Conservation (phyloP, 2,113 vertebrate species). For the Lampris incognitus region DNA sequence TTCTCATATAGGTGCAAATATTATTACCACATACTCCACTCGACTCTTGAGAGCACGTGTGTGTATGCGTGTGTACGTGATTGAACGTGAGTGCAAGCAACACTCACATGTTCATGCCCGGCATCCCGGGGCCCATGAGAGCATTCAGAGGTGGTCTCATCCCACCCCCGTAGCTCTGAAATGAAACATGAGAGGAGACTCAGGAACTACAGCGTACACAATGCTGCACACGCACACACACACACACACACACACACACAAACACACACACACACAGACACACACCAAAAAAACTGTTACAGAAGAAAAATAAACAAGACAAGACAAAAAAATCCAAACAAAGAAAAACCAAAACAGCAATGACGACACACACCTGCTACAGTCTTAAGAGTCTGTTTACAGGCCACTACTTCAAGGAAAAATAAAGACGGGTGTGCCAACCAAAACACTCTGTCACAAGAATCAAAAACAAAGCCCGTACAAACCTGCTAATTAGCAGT, state of each 20-base stretch:
- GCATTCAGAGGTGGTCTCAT: slow-evolving; percentile 98
- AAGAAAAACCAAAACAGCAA: no score
- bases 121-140: slow-evolving; percentile 96
- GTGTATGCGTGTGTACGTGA: neutral
- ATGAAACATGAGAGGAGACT: slow-evolving; percentile 83
- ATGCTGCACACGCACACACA: slow-evolving; percentile 22
- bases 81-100: neutral
- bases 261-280: neutral
- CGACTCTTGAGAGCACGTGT: neutral
- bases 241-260: neutral
- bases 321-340: no score
- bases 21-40: neutral
- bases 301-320: no score
- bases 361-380: no score
- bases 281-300: neutral
- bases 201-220: slow-evolving; percentile 27
- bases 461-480: no score
- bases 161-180: slow-evolving; percentile 96
- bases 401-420: no score
- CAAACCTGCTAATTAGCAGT: no score
- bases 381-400: no score
- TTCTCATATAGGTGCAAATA: no score
- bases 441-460: no score
- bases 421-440: no score
- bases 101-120: slow-evolving; percentile 97